These are phyloP conservation scores for Pangasianodon gigas DNA, from an alignment of 2,113 vertebrate species.

Conservation along the genomic window DNA sequence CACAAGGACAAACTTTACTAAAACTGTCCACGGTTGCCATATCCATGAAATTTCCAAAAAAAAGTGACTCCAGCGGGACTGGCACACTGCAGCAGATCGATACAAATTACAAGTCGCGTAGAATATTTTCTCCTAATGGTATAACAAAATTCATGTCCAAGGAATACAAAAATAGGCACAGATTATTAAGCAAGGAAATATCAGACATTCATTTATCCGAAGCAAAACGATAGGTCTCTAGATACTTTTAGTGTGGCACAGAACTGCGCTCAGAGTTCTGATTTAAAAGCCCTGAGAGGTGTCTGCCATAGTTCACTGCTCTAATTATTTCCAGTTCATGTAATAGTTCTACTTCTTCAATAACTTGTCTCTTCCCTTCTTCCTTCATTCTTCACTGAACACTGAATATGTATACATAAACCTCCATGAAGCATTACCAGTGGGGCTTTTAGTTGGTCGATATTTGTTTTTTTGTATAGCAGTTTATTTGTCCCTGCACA, in stretches of 20 bases:
- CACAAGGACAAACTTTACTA: background rate
- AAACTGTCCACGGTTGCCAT: background rate
- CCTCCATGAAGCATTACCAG: background rate
- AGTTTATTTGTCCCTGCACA: background rate
- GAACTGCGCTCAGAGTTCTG: background rate
- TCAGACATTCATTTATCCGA: background rate
- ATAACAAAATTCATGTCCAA: background rate
- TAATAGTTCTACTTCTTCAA: constrained; percentile 3
- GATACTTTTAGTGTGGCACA: background rate
- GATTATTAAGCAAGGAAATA: background rate
- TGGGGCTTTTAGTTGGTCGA: background rate
- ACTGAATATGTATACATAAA: background rate
- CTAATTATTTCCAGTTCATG: constrained; percentile 13
- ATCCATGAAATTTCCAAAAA: background rate
- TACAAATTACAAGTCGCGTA: background rate
- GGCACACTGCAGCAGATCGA: background rate
- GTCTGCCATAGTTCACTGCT: constrained; percentile 6
- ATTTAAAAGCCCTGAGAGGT: constrained; percentile 5
- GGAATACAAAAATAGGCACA: background rate
- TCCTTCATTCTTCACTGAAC: background rate
- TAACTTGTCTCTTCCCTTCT: background rate
- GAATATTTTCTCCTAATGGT: constrained; percentile 10
- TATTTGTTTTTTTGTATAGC: background rate
- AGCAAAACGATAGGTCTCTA: background rate
- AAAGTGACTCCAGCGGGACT: background rate